These are phyloP conservation scores for Muntiacus muntjak DNA, from an alignment of 2,113 vertebrate genomes.

Conservation along the genomic window DNA sequence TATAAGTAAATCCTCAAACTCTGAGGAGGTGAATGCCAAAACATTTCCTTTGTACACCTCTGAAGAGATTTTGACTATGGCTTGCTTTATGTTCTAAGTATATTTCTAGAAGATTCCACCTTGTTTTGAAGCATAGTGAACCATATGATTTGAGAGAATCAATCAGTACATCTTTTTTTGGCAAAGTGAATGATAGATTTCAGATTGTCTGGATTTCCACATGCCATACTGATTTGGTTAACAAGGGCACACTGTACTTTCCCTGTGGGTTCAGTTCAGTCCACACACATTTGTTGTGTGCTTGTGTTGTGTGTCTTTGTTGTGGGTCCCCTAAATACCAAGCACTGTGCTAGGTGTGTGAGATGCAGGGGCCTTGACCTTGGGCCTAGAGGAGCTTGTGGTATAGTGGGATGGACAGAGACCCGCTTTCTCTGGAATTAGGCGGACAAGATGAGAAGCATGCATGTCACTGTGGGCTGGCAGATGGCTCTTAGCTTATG, in stretches of 20 bases:
- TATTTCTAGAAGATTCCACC: neutral
- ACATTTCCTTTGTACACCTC: neutral
- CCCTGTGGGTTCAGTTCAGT: neutral
- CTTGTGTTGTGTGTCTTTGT: neutral
- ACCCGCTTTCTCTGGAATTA: neutral
- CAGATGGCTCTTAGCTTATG: neutral
- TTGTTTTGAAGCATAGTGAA: slow-evolving; percentile 6
- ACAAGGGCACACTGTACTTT: neutral
- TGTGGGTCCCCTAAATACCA: neutral
- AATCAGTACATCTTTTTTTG: slow-evolving; percentile 5
- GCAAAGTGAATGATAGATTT: neutral
- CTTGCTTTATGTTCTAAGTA: neutral
- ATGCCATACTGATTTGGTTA: neutral
- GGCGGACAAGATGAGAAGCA: neutral
- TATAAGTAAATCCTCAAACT: neutral
- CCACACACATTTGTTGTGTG: neutral
- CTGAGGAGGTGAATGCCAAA: neutral
- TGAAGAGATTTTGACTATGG: neutral
- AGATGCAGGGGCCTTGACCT: neutral
- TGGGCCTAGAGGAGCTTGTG: neutral
- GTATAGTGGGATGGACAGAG: neutral
- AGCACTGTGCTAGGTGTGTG: neutral
- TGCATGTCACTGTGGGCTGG: neutral
- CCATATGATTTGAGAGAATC: neutral
- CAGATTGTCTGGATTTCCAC: neutral